Percentiles rank a stretch among this genome's conserved stretches.
Evolutionary conservation across 2,888 invertebrate species (phyloP).

Genomic region (Andrena praecox): DNA sequence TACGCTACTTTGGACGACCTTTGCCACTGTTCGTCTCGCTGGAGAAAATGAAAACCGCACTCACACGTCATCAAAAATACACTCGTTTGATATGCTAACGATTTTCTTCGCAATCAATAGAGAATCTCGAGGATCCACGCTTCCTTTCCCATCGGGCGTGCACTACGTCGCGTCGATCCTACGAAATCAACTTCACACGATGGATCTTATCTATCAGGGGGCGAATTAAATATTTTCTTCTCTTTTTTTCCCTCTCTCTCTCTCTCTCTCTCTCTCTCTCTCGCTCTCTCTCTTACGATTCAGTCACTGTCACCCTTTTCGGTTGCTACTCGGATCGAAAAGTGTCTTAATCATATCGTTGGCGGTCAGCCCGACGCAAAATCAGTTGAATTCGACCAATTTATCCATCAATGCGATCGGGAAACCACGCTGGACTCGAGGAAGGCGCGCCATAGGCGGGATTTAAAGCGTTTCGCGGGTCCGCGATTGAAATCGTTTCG

Average conservation of each 20-base stretch:
- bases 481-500: slow-evolving; percentile 48
- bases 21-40: slow-evolving; percentile 38
- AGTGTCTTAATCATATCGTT: slow-evolving; percentile 28
- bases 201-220: slow-evolving; percentile 26
- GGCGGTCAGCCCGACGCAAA: slow-evolving; percentile 36
- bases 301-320: slow-evolving; percentile 11
- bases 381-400: slow-evolving; percentile 39
- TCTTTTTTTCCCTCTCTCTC: background rate
- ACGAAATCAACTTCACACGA: slow-evolving; percentile 30
- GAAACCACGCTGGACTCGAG: background rate
- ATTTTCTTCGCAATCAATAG: slow-evolving; percentile 31
- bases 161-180: slow-evolving; percentile 2
- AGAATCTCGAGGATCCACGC: slow-evolving; percentile 17
- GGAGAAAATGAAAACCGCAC: slow-evolving; percentile 46
- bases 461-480: background rate
- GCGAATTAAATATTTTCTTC: slow-evolving; percentile 13
- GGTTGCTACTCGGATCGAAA: slow-evolving; percentile 25
- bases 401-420: slow-evolving; percentile 30
- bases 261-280: background rate
- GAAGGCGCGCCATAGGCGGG: background rate
- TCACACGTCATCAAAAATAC: slow-evolving; percentile 66
- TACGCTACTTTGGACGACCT: slow-evolving; percentile 58
- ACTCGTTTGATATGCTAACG: slow-evolving; percentile 62
- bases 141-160: background rate
- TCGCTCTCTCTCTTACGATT: background rate